phyloP scores from a whole-genome alignment of 2,113 vertebrate species.

The Cricetomys ansorgei region DNA sequence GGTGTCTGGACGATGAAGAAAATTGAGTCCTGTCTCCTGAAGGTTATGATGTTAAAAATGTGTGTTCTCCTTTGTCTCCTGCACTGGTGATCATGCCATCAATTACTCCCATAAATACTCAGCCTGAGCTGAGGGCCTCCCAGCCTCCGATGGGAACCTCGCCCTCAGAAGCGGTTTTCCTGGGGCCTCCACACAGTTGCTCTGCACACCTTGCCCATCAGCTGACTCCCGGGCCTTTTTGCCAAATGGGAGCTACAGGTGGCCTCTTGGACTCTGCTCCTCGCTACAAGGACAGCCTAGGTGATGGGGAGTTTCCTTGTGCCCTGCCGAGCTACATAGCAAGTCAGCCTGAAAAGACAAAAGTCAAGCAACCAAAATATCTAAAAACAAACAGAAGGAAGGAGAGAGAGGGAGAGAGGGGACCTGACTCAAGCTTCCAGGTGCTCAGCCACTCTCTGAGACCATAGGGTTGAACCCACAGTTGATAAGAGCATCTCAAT shows the following conservation, averaged over 20 bases:
- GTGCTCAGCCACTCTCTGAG: background rate
- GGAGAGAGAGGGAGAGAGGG: background rate
- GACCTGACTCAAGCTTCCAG: background rate
- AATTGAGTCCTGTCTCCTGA: conserved; percentile 74
- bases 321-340: background rate
- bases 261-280: conserved; percentile 68
- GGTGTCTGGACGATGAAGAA: conserved; percentile 74
- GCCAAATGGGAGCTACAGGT: conserved; percentile 69
- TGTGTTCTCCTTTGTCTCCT: conserved; percentile 66
- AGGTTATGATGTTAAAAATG: conserved; percentile 81
- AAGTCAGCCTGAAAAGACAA: no score
- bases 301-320: conserved; percentile 60
- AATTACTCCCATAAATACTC: conserved; percentile 85
- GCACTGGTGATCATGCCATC: conserved; percentile 84
- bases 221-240: conserved; percentile 74
- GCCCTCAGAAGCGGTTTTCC: conserved; percentile 82
- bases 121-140: conserved; percentile 80
- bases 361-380: background rate
- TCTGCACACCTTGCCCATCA: conserved; percentile 85
- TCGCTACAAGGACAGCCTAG: conserved; percentile 74
- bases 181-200: conserved; percentile 84
- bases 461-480: background rate
- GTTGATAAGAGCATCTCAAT: background rate
- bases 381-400: background rate
- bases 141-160: conserved; percentile 82